Percentiles rank a stretch among this genome's conserved stretches.
Conservation (phyloP, 2,797 vertebrate genomes). For the Menidia menidia region DNA sequence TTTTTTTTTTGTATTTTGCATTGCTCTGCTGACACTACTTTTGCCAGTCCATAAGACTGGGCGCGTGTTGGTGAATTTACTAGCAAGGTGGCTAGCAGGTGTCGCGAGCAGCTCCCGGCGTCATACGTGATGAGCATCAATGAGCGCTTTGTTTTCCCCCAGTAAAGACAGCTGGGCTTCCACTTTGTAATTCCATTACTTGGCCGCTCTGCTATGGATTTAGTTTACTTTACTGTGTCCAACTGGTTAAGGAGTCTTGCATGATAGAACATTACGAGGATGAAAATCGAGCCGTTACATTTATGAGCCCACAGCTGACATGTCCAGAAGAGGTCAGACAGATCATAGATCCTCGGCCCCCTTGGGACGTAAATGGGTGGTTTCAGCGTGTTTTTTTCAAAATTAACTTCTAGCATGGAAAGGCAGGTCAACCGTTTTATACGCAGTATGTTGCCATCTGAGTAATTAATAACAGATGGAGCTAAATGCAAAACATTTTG, state of each 20-base stretch:
- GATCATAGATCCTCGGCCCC: background rate
- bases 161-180: conserved; percentile 3
- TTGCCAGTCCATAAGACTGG: background rate
- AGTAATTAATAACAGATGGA: background rate
- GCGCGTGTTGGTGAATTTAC: background rate
- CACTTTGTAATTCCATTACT: background rate
- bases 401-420: background rate
- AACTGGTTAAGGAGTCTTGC: background rate
- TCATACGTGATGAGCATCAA: conserved; percentile 64
- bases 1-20: background rate
- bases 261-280: background rate
- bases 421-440: background rate
- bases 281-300: background rate
- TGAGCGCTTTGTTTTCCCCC: conserved; percentile 43
- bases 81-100: conserved; percentile 45
- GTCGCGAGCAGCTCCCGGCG: conserved; percentile 35
- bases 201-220: conserved; percentile 2
- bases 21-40: background rate
- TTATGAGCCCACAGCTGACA: background rate
- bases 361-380: background rate
- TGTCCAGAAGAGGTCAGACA: background rate
- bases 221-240: background rate
- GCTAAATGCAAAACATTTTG: background rate
- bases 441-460: too few species aligned
- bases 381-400: background rate